Base-by-base conservation (phyloP, 2,888 invertebrate genomes). In the Strigamia transsilvanica region DNA sequence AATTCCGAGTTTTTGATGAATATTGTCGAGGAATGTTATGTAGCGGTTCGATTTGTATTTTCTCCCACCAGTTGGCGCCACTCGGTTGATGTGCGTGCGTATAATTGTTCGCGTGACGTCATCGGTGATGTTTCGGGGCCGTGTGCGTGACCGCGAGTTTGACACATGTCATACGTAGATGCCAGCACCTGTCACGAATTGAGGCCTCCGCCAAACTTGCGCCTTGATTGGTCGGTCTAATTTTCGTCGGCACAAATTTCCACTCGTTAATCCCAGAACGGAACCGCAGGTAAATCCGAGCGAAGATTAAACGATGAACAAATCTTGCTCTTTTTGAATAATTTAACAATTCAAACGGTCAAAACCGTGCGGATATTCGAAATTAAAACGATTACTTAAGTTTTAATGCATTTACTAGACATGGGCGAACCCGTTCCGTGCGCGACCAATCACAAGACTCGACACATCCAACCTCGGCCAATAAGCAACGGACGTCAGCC, bases 91-190 rank as follows among this genome's bases (percentile, higher is more conserved):
- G 9, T 61, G 61, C 61, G 61, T 61, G 61, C 6, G 18, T 61
- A 21, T 61, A 61, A 61, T 61, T 61, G 61, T 61, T 61, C 15
- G 18, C 61, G 61, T 61, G 61, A 61, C 61, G 61, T 61, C 61
- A 61, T n/a, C 9, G 2, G 12, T 2, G 18, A 61, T 61, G 61
- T 9, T 61, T 61, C 18, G 61, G 18, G 61, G 61, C 61, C 4
- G 61, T 61, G 61, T 61, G 61, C 61, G 61, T 61, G 61, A 61
- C 61, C 61, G 61, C 3, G 61, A 61, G 61, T 61, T 61, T 61
- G 61, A 61, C 61, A 61, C n/a, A 61, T 61, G 61, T 61, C 61
- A 61, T 61, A 61, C 21, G 61, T 61, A 61, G 61, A 61, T 61
- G 61, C 61, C 61, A 61, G 61, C 61, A 61, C 61, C 61, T 61